Evolutionary conservation across 1,140 invertebrate species (phyloP).

Genomic region (Leptopilina clavipes): DNA sequence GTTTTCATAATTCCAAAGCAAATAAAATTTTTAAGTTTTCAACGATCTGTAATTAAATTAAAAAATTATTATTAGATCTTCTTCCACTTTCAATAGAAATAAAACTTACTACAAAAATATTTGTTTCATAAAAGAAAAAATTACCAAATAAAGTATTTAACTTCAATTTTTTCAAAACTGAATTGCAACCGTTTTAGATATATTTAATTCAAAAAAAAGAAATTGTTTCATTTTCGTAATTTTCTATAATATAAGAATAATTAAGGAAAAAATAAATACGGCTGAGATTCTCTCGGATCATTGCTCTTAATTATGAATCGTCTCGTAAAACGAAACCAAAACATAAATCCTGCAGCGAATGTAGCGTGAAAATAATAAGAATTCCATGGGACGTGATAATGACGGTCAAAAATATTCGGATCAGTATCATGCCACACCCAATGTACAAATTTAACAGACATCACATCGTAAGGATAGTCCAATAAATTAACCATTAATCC

Average conservation of each 20-base stretch:
- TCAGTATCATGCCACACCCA: constrained; percentile 93
- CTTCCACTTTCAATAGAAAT: no score
- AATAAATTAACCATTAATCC: constrained; percentile 84
- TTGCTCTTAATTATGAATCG: constrained; percentile 69
- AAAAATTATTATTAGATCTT: no score
- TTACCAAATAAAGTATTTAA: no score
- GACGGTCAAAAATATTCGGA: constrained; percentile 85
- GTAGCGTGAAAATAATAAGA: constrained; percentile 88
- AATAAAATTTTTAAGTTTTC: neutral
- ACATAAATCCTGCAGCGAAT: constrained; percentile 83
- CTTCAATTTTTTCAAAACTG: no score
- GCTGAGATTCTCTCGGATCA: constrained; percentile 74
- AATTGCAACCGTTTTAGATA: neutral
- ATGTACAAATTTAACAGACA: constrained; percentile 86
- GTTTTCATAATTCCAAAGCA: neutral
- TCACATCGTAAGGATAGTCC: constrained; percentile 88
- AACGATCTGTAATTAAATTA: no score
- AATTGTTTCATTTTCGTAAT: no score
- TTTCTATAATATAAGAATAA: no score
- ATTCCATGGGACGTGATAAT: constrained; percentile 87
- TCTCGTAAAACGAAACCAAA: constrained; percentile 79
- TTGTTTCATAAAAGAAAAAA: no score
- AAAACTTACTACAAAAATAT: no score
- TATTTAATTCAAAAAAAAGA: neutral
- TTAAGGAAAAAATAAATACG: neutral